Base-by-base conservation (phyloP, 2,888 invertebrate genomes). In the Ischnura elegans region DNA sequence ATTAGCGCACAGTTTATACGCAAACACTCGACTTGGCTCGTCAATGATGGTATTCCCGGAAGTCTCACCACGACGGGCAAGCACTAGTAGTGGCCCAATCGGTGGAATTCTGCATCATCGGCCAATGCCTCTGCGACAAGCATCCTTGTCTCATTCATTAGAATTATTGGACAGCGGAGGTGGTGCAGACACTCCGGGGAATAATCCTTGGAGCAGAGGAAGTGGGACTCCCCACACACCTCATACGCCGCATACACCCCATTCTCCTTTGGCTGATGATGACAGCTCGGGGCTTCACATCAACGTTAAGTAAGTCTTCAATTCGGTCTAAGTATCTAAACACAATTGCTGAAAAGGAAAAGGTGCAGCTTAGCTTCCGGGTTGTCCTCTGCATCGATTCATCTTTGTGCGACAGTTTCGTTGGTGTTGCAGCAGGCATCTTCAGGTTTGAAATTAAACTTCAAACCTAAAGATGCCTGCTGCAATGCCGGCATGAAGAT, bases 21-120 rank as follows among this genome's bases (percentile, higher is more conserved):
- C 96, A 95, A 97, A 97, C 95, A 97, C 97, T 93, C 96, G 97
- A 94, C 95, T 97, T 55, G 96, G 97, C 2, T 96, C 96, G 94
- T 96, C 96, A 6, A 95, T 95, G n/a, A 95, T 95, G 93, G 95
- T 94, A 76, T 90, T 90, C 55, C 90, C 90, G 42, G 90, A 90
- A 90, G 61, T 55, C 36, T 90, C 90, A 1, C 61, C 93, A n/a
- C 61, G 87, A 66, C 87, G 94, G 90, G 84, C 47, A 51, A 86
- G 86, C 42, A 45, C 61, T 5, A 93, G 93, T 66, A 51, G 87
- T 43, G 51, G 55, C n/a, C 61, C 93, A 0, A 61, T 93, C 3
- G 94, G 95, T 25, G 94, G 94, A 29, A 25, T 55, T 55, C 25
- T 61, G 42, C 55, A 90, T 43, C 61, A 90, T 42, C 90, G 90